Percentiles rank a stretch among this genome's conserved stretches.
Conservation (phyloP, 2,888 invertebrate genomes). For the Papilio protenor region DNA sequence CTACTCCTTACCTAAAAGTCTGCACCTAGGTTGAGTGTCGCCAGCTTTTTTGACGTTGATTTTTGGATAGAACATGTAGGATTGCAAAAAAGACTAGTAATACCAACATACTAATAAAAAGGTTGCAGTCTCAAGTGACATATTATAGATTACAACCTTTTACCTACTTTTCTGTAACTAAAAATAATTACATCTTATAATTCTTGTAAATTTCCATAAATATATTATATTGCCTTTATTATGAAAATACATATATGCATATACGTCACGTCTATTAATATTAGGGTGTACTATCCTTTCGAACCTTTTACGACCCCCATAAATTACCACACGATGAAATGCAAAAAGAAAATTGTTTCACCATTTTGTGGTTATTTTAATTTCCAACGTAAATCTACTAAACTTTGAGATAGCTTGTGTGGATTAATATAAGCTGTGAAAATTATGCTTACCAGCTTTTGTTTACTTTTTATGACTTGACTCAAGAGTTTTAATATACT, state of each 20-base stretch:
- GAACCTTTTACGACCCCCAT: slow-evolving; percentile 20
- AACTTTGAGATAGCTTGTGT: neutral
- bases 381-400: slow-evolving; percentile 4
- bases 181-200: neutral
- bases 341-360: slow-evolving; percentile 24
- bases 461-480: neutral
- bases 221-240: neutral
- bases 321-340: slow-evolving; percentile 27
- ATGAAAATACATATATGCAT: neutral
- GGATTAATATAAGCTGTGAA: neutral
- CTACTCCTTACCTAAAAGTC: slow-evolving; percentile 12
- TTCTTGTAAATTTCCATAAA: neutral
- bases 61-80: neutral
- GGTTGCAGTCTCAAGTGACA: neutral
- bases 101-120: neutral
- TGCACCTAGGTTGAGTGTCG: neutral
- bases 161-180: neutral
- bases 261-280: neutral
- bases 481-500: neutral
- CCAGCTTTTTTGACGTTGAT: neutral
- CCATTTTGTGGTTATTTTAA: slow-evolving; percentile 3
- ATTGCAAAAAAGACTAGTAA: neutral
- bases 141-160: neutral
- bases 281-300: neutral
- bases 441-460: neutral